A percentile compares a stretch with the other conserved stretches of the same genome.
Evolutionary conservation across 2,113 vertebrate genomes (phyloP).

Genomic region (Elachura formosa): DNA sequence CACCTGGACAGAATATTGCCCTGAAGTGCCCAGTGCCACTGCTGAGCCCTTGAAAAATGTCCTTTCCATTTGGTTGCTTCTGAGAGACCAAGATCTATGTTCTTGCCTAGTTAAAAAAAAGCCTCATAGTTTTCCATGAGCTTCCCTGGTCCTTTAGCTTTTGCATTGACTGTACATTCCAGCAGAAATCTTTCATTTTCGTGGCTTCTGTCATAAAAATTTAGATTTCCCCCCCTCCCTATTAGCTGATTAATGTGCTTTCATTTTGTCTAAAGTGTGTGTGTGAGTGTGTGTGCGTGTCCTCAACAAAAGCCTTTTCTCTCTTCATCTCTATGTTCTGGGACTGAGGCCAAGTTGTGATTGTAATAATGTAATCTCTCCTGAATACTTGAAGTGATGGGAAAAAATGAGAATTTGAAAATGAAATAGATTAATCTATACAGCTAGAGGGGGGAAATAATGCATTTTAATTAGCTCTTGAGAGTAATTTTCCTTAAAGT

Average conservation of each 20-base stretch:
- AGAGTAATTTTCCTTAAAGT: conserved; percentile 52
- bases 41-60: not conserved
- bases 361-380: conserved; percentile 59
- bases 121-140: not conserved
- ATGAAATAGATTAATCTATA: conserved; percentile 64
- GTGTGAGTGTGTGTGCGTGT: not conserved
- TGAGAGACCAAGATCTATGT: not conserved
- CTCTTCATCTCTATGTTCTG: conserved; percentile 47
- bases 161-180: not conserved
- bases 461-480: conserved; percentile 51
- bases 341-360: conserved; percentile 55
- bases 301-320: conserved; percentile 45
- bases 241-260: conserved; percentile 46
- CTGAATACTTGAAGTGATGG: conserved; percentile 64
- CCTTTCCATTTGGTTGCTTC: not conserved
- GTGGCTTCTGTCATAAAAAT: not conserved
- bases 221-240: not conserved
- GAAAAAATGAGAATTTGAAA: conserved; percentile 52
- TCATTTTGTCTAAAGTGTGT: not conserved
- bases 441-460: conserved; percentile 35
- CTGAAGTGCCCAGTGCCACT: not conserved
- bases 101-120: not conserved
- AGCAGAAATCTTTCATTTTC: not conserved
- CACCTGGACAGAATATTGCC: not conserved
- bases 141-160: not conserved